Percentiles rank a stretch among this genome's conserved stretches.
These are phyloP conservation scores for Sitta carolinensis DNA, from an alignment of 2,797 vertebrate genomes.

Conservation along the genomic window DNA sequence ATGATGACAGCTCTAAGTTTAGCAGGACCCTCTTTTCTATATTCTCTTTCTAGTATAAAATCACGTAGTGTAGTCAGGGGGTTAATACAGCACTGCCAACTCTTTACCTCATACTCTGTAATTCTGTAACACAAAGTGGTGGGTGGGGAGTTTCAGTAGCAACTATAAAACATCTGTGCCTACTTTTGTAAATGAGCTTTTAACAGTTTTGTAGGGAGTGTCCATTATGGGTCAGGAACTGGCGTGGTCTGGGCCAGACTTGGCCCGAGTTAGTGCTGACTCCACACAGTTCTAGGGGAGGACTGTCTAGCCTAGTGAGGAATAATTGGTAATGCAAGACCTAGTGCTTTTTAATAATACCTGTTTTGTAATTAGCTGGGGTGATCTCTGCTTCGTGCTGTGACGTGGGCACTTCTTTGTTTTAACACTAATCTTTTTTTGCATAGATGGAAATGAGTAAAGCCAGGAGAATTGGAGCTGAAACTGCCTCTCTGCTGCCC, in stretches of 20 bases:
- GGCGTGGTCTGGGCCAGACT: neutral
- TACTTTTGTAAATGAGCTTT: neutral
- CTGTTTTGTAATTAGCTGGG: conserved; percentile 50
- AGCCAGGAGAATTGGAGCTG: conserved; percentile 24
- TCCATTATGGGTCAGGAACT: neutral
- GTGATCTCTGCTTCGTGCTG: conserved; percentile 63
- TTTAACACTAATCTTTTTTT: conserved; percentile 28
- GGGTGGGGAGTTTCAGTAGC: conserved; percentile 39
- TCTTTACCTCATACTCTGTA: conserved; percentile 47
- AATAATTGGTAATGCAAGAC: neutral
- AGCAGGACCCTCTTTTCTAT: neutral
- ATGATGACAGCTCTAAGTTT: neutral
- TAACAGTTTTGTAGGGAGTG: neutral
- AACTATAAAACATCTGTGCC: conserved; percentile 3
- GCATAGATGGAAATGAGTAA: conserved; percentile 38
- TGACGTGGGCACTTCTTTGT: conserved; percentile 54
- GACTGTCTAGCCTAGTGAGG: conserved; percentile 7
- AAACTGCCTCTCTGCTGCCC: neutral
- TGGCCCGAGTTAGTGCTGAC: neutral
- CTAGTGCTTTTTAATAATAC: conserved; percentile 37
- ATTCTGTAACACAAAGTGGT: neutral
- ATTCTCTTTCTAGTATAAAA: neutral
- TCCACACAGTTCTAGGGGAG: neutral
- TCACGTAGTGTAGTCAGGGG: neutral
- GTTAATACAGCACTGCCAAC: conserved; percentile 39